Evolutionary conservation across 2,113 vertebrate species (phyloP).

Genomic region (Accipiter virgatus): DNA sequence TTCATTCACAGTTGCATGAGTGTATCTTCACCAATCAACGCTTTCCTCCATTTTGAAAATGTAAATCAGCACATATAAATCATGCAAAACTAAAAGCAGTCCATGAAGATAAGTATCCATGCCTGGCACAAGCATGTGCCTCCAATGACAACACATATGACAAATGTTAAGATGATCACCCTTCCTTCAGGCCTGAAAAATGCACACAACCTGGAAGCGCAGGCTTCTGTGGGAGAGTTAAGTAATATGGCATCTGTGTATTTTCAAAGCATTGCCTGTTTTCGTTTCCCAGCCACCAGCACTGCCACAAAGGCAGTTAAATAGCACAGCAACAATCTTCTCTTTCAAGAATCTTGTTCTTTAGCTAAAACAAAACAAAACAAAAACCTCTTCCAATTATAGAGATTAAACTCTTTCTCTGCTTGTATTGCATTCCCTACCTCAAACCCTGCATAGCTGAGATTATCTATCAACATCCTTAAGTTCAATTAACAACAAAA

Average conservation of each 20-base stretch:
- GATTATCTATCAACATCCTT: background rate
- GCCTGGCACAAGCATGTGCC: background rate
- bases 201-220: fast-evolving
- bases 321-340: background rate
- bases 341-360: background rate
- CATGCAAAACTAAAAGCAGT: background rate
- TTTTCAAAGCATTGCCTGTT: background rate
- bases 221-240: background rate
- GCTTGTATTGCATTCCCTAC: background rate
- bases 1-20: background rate
- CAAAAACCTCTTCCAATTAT: background rate
- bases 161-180: background rate
- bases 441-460: background rate
- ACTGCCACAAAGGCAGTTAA: background rate
- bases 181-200: background rate
- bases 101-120: too few relatives aligned
- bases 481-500: background rate
- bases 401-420: background rate
- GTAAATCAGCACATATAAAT: background rate
- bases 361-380: background rate
- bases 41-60: background rate
- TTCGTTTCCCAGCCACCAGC: background rate
- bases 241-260: background rate
- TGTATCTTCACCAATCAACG: background rate
- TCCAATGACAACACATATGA: background rate